Evolutionary conservation across 2,797 vertebrate genomes (phyloP).

Genomic region (Smutsia temminckii): DNA sequence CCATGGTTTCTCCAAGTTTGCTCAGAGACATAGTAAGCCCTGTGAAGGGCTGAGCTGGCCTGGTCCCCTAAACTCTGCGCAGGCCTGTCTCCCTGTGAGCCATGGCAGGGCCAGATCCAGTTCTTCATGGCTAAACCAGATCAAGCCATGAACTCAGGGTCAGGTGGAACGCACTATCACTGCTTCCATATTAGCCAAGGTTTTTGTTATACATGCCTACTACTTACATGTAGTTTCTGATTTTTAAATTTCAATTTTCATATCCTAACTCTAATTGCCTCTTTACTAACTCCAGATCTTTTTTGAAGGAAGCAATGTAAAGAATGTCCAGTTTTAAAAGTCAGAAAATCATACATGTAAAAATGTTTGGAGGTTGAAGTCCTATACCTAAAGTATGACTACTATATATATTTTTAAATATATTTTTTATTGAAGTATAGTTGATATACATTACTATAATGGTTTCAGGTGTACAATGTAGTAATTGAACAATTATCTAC

Average conservation of each 20-base stretch:
- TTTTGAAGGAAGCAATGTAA: not conserved
- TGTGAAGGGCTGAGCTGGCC: not conserved
- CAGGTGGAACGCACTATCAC: not conserved
- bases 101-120: not conserved
- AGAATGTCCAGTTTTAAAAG: not conserved
- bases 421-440: too few relatives aligned
- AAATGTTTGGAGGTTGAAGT: not conserved
- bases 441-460: too few relatives aligned
- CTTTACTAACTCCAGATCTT: not conserved
- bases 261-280: not conserved
- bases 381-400: not conserved
- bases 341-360: not conserved
- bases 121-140: not conserved
- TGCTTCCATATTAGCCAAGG: not conserved
- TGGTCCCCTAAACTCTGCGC: fast-evolving
- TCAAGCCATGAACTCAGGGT: not conserved
- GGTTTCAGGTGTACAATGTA: too few relatives aligned
- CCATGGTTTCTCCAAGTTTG: not conserved
- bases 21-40: not conserved
- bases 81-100: not conserved
- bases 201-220: not conserved
- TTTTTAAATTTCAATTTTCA: constrained; percentile 30
- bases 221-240: not conserved
- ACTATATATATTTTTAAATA: too few relatives aligned
- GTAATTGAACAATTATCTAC: too few relatives aligned